A percentile compares a stretch with the other conserved stretches of the same genome.
Evolutionary conservation across 2,113 vertebrate species (phyloP).

Genomic region (Cathartes aura): DNA sequence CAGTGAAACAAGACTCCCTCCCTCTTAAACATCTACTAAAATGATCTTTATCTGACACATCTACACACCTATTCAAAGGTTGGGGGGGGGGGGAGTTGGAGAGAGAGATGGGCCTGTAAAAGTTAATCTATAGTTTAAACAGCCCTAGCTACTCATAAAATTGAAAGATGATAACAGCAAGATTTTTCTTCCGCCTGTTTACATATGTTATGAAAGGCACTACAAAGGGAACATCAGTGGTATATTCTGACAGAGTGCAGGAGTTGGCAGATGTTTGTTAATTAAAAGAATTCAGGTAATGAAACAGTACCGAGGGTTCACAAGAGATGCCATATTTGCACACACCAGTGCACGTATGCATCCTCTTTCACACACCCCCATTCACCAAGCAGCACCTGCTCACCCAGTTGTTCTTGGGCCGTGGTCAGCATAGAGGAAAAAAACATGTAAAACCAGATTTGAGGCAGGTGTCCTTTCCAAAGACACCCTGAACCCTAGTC

Average conservation of each 20-base stretch:
- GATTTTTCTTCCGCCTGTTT: slow-evolving; percentile 64
- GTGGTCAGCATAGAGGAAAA: background rate
- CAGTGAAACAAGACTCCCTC: background rate
- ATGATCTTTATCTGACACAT: background rate
- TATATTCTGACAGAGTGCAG: slow-evolving; percentile 56
- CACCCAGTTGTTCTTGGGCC: background rate
- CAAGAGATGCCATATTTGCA: slow-evolving; percentile 9
- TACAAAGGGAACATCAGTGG: slow-evolving; percentile 54
- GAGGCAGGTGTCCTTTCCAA: background rate
- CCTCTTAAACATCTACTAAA: background rate
- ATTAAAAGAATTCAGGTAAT: slow-evolving; percentile 78
- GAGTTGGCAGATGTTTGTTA: slow-evolving; percentile 78
- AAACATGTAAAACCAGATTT: background rate
- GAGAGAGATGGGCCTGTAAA: background rate
- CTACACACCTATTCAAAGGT: background rate
- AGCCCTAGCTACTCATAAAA: slow-evolving; percentile 39
- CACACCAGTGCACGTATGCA: background rate
- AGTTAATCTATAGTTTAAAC: slow-evolving; percentile 45
- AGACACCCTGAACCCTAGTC: background rate
- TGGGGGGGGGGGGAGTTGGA: background rate
- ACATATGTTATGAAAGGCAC: slow-evolving; percentile 43
- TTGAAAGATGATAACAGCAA: slow-evolving; percentile 11
- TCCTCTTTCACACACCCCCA: background rate
- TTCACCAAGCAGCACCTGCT: slow-evolving; percentile 52
- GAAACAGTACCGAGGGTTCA: slow-evolving; percentile 44